These are phyloP conservation scores for Clitarchus hookeri DNA, from an alignment of 2,888 invertebrate genomes.

Conservation along the genomic window DNA sequence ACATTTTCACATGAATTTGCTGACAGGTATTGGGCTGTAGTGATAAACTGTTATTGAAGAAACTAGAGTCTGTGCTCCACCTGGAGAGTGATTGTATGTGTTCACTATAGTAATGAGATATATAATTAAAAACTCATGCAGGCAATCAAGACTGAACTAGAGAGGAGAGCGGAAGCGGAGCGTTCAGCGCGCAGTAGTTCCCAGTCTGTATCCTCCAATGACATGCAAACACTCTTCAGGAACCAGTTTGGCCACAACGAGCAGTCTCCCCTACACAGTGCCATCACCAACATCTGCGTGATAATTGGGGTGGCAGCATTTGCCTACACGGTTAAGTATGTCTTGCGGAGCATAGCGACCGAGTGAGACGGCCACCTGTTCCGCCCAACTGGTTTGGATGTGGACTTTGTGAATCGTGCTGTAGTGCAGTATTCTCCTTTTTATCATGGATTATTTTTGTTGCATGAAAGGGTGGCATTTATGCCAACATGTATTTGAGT, in stretches of 20 bases:
- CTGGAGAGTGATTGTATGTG: too few species aligned
- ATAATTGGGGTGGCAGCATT: constrained; percentile 89
- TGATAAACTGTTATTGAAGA: too few species aligned
- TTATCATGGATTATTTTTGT: constrained; percentile 4
- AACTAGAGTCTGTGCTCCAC: too few species aligned
- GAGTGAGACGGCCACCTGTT: constrained; percentile 52
- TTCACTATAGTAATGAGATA: too few species aligned
- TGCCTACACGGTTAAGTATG: constrained; percentile 91
- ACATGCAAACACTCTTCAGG: constrained; percentile 37
- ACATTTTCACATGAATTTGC: too few species aligned
- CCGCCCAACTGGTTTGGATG: not conserved
- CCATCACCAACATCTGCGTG: constrained; percentile 85
- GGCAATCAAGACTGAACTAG: constrained; percentile 58
- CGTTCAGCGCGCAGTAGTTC: constrained; percentile 53
- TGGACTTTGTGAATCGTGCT: not conserved
- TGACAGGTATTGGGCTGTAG: too few species aligned
- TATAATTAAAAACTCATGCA: constrained; percentile 43
- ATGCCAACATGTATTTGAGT: not conserved
- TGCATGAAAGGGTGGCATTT: not conserved
- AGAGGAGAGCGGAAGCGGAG: constrained; percentile 57
- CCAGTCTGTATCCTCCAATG: constrained; percentile 47
- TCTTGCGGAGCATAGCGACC: constrained; percentile 76
- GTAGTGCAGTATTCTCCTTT: not conserved
- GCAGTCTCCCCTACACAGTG: constrained; percentile 74
- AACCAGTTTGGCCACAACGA: constrained; percentile 47